A percentile compares a stretch with the other conserved stretches of the same genome.
phyloP scores from a whole-genome alignment of 2,113 vertebrate species.

The Megaptera novaeangliae region DNA sequence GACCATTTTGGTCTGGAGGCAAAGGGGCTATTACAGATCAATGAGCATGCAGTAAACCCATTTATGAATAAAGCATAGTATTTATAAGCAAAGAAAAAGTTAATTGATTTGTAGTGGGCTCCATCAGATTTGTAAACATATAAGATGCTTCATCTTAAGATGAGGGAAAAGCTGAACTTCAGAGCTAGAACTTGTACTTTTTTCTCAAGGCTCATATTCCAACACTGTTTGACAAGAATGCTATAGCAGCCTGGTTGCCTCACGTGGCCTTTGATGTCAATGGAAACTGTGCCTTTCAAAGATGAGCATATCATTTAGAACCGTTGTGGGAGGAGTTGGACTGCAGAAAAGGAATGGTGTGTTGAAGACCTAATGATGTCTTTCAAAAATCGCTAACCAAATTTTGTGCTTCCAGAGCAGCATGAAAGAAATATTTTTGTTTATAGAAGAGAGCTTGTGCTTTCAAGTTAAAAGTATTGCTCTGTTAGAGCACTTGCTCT shows the following conservation, averaged over 20 bases:
- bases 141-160: background rate
- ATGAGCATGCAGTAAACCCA: background rate
- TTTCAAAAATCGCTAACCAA: background rate
- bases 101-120: background rate
- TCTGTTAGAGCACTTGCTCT: slow-evolving; percentile 16
- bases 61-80: background rate
- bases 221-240: background rate
- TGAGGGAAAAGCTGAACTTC: background rate
- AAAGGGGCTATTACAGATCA: background rate
- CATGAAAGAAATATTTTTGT: background rate
- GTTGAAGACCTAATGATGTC: background rate
- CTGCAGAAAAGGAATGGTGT: background rate
- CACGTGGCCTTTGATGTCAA: background rate
- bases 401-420: background rate
- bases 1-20: background rate
- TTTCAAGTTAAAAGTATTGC: slow-evolving; percentile 12
- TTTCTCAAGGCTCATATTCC: background rate
- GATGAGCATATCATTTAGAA: background rate
- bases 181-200: background rate
- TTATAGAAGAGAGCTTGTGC: background rate
- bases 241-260: background rate
- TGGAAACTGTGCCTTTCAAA: background rate
- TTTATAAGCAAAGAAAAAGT: background rate
- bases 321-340: background rate
- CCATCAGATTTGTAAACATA: background rate